Evolutionary conservation across 2,113 vertebrate genomes (phyloP).

Genomic region (Scomber japonicus): DNA sequence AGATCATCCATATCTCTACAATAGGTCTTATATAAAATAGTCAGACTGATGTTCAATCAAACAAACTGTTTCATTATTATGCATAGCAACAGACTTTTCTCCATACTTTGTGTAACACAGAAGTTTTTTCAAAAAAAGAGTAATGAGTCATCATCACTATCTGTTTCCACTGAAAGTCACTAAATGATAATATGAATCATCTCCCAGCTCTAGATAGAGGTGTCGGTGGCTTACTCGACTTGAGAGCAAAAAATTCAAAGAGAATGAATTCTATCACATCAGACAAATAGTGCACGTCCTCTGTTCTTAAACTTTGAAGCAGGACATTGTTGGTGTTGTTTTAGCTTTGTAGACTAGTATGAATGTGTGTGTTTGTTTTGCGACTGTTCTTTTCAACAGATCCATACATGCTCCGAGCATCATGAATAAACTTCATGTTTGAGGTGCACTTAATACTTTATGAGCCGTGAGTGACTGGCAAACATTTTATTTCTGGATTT

Average conservation of each 20-base stretch:
- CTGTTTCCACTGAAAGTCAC: too few species aligned
- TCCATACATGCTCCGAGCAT: not conserved
- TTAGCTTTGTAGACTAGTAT: not conserved
- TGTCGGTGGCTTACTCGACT: not conserved
- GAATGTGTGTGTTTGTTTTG: not conserved
- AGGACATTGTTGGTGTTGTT: slow-evolving; percentile 5
- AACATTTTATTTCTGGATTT: slow-evolving; percentile 48
- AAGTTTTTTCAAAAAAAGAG: too few species aligned
- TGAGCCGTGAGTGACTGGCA: slow-evolving; percentile 37
- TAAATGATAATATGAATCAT: not conserved
- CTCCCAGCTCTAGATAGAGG: not conserved
- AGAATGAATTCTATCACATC: slow-evolving; percentile 46
- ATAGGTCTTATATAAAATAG: too few species aligned
- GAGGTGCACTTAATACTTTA: slow-evolving; percentile 61
- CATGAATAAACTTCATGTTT: slow-evolving; percentile 38
- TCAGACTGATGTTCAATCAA: too few species aligned
- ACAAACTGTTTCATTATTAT: too few species aligned
- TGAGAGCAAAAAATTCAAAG: slow-evolving; percentile 2
- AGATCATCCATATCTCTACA: too few species aligned
- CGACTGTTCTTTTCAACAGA: slow-evolving; percentile 12
- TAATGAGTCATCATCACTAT: too few species aligned
- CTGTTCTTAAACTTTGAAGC: slow-evolving; percentile 19
- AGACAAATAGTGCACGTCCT: not conserved
- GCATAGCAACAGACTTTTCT: too few species aligned
- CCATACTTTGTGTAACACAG: too few species aligned